Evolutionary conservation across 2,888 invertebrate genomes (phyloP).

Genomic region (Xanthorhoe spadicearia): DNA sequence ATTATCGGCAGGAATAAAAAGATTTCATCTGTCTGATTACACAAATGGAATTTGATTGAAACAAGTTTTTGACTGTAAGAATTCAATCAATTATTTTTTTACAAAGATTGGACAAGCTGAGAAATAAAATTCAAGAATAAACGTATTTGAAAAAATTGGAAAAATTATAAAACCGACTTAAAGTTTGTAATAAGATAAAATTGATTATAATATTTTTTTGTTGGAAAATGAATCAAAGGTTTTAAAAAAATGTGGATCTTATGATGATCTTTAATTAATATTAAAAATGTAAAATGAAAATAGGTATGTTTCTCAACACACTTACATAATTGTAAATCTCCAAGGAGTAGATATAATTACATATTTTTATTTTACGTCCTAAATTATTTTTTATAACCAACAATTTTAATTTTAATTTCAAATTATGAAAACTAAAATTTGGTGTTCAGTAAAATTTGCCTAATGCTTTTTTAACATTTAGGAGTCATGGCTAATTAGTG

Average conservation of each 20-base stretch:
- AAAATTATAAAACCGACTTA: too few species aligned
- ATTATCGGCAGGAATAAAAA: too few species aligned
- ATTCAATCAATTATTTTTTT: slow-evolving; percentile 46
- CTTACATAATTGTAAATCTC: too few species aligned
- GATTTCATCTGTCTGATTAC: slow-evolving; percentile 50
- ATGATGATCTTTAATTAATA: too few species aligned
- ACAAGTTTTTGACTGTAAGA: slow-evolving; percentile 53
- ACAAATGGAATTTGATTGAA: slow-evolving; percentile 66
- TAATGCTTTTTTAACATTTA: slow-evolving; percentile 9
- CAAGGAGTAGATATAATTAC: too few species aligned
- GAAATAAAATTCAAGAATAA: slow-evolving; percentile 16
- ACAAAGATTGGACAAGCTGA: not conserved
- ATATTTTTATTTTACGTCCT: not conserved
- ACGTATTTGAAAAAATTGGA: not conserved
- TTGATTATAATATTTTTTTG: too few species aligned
- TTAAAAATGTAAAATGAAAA: too few species aligned
- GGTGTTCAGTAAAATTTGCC: slow-evolving; percentile 2
- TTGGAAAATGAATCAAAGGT: too few species aligned
- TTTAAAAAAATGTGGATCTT: too few species aligned
- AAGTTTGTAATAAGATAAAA: too few species aligned
- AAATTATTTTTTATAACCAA: not conserved
- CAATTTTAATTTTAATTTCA: too few species aligned
- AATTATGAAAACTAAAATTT: not conserved
- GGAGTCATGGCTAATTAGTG: slow-evolving; percentile 11
- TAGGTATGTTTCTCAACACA: too few species aligned